Conservation (phyloP, 64 coral and sea anemone genomes). For the Dendrophyllia cribrosa region DNA sequence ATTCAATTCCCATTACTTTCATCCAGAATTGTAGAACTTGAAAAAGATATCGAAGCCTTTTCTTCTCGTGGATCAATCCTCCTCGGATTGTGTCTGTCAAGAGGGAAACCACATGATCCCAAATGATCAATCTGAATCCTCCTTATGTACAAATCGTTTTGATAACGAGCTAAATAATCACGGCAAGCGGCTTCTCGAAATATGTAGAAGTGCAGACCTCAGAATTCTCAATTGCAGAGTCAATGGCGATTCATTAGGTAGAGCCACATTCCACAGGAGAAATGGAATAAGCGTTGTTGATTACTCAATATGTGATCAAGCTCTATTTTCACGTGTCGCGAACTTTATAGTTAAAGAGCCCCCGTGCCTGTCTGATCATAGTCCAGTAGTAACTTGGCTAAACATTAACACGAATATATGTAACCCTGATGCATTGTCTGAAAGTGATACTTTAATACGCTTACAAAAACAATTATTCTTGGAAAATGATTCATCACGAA, state of each 20-base stretch:
- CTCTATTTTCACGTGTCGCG: not conserved
- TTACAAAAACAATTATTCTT: constrained; percentile 12
- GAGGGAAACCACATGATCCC: not conserved
- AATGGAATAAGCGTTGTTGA: constrained; percentile 2
- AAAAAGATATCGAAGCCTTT: no score
- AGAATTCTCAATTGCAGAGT: constrained; percentile 33
- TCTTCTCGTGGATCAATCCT: no score
- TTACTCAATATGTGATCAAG: constrained; percentile 10
- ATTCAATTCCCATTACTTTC: no score
- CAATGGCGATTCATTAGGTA: constrained; percentile 14
- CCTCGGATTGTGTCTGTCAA: no score
- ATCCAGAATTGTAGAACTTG: no score
- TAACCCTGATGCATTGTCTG: not conserved
- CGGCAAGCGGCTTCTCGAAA: not conserved
- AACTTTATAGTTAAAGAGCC: not conserved
- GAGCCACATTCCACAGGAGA: constrained; percentile 4
- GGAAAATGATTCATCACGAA: constrained; percentile 1
- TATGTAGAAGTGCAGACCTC: not conserved
- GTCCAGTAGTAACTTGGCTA: constrained; percentile 16
- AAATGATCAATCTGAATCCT: not conserved
- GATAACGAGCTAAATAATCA: not conserved
- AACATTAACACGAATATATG: not conserved
- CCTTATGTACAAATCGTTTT: not conserved
- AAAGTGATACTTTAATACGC: not conserved
- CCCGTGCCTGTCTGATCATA: not conserved